Conservation (phyloP, 2,113 vertebrate species). For the Hemibagrus wyckioides region DNA sequence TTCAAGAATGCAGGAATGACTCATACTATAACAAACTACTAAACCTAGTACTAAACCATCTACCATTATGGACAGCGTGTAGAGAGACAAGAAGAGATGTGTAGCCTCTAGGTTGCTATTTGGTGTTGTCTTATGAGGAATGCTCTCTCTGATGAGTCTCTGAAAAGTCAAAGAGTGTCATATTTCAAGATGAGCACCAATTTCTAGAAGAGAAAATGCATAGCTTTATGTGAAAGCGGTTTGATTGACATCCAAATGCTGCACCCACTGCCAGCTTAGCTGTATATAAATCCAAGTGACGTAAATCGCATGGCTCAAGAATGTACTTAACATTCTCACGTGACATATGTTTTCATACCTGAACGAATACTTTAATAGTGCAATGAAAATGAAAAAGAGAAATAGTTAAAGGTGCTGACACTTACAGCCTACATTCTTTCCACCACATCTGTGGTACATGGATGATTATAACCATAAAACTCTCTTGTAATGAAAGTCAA, state of each 20-base stretch:
- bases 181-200: not conserved
- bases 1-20: not conserved
- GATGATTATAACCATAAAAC: not conserved
- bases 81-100: not conserved
- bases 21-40: not conserved
- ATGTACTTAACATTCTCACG: not conserved
- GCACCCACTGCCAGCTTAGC: not conserved
- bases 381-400: not conserved
- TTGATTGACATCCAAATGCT: conserved; percentile 14
- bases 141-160: no score
- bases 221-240: not conserved
- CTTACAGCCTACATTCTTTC: not conserved
- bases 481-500: not conserved
- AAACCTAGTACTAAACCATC: not conserved
- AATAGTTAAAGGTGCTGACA: not conserved
- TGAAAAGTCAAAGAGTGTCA: not conserved
- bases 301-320: not conserved
- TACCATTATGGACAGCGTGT: not conserved
- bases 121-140: not conserved
- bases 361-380: not conserved
- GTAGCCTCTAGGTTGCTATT: not conserved
- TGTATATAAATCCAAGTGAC: not conserved
- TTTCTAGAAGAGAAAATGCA: not conserved
- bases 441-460: not conserved
- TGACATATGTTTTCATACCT: not conserved